A percentile compares a stretch with the other conserved stretches of the same genome.
Evolutionary conservation across 2,888 invertebrate genomes (phyloP).

Genomic region (Trilocha varians): DNA sequence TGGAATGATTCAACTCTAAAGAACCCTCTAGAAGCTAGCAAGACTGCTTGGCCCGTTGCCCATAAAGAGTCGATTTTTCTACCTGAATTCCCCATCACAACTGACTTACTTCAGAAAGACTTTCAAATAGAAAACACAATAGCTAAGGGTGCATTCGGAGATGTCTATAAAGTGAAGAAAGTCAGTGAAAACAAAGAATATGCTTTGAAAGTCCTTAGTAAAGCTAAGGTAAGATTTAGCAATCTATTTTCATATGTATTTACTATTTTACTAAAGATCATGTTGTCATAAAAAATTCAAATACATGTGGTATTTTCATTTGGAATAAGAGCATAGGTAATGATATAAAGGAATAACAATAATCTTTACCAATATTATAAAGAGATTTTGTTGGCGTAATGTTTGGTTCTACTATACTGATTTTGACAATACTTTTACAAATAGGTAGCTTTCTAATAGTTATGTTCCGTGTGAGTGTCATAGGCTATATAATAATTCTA

Average conservation of each 20-base stretch:
- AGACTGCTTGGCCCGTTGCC: slow-evolving; percentile 88
- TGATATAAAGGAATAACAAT: no score
- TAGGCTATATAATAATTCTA: no score
- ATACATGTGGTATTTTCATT: no score
- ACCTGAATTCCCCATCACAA: slow-evolving; percentile 87
- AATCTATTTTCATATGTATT: not conserved
- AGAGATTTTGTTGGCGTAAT: no score
- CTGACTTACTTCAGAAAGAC: slow-evolving; percentile 71
- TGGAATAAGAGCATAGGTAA: no score
- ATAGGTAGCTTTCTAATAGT: no score
- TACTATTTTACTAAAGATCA: no score
- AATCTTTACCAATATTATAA: no score
- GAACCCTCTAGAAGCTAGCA: slow-evolving; percentile 72
- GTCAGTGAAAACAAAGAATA: slow-evolving; percentile 77
- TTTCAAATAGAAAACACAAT: slow-evolving; percentile 81
- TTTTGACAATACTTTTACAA: no score
- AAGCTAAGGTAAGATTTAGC: slow-evolving; percentile 76
- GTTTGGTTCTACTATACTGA: no score
- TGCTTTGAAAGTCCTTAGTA: slow-evolving; percentile 90
- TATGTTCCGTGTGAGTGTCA: no score
- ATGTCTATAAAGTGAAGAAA: slow-evolving; percentile 86
- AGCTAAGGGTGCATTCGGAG: slow-evolving; percentile 92
- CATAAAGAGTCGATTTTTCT: slow-evolving; percentile 88
- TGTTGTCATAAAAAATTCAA: no score
- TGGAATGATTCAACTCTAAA: slow-evolving; percentile 78